Percentiles rank a stretch among this genome's conserved stretches.
Conservation (phyloP, 2,797 vertebrate genomes). For the Smutsia temminckii region DNA sequence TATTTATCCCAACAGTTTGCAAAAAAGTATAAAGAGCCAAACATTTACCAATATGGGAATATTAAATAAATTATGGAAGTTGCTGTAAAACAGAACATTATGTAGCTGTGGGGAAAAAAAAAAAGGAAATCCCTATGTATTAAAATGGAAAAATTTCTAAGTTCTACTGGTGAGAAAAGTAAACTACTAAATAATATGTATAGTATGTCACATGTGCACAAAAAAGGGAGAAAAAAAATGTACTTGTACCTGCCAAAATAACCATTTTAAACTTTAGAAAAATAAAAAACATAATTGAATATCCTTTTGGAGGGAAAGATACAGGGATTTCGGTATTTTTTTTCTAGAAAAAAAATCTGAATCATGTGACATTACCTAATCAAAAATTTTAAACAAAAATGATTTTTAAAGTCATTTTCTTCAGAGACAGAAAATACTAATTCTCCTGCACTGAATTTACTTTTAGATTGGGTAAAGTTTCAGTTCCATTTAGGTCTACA, state of each 20-base stretch:
- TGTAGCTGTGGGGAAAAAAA: neutral
- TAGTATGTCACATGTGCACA: neutral
- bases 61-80: neutral
- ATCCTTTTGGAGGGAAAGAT: neutral
- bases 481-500: neutral
- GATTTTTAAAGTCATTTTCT: neutral
- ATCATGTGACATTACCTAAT: neutral
- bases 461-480: neutral
- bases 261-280: neutral
- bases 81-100: neutral
- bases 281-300: neutral
- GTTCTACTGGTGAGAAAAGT: neutral
- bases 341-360: neutral
- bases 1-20: neutral
- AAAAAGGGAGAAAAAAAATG: neutral
- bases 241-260: neutral
- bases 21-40: neutral
- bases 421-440: neutral
- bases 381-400: slow-evolving; percentile 7
- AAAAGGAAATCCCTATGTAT: neutral
- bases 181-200: neutral
- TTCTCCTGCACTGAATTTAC: neutral
- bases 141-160: neutral
- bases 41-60: neutral
- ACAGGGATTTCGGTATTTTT: neutral